Evolutionary conservation across 2,113 vertebrate genomes (phyloP), one percentile per base, ranked within the genome.

Genomic region (Globicephala melas): DNA sequence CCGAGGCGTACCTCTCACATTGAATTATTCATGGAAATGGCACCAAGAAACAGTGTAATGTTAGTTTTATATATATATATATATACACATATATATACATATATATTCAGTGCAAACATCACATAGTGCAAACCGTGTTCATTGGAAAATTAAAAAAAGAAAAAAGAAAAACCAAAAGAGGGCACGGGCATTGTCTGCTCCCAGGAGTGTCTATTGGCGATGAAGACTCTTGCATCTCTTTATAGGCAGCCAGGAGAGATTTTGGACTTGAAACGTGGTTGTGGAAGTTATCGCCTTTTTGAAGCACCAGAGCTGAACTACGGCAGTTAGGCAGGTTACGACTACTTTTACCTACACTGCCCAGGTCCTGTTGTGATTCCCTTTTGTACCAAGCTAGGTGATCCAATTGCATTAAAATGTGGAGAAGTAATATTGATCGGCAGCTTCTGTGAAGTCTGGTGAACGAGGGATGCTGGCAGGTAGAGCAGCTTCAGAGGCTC

Each of bases 11-110:
- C 53, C 55, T 95, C 89, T 97, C 85, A 36, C 2, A 55, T 68
- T 84, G 86, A 96, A 94, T 98, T 94, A 96, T 93, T 98, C 12
- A 91, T 97, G 53, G 60, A 89, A 91, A 95, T 79, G 91, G 7
- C 12, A 33, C 10, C 41, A 44, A 90, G 81, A 96, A 60, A 31
- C 60, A 67, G 31, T 68, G 44, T 67, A 74, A 31, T 89, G 74
- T 53, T 14, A 2, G 17, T 0, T 25, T 1, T 20, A 6, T 23
- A 74, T 9, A 1, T 53, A 1, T 53, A 17, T 53, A 17, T 25
- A 1, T 18, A 5, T 20, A 1, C 14, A 53, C 15, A 17, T 5
- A 53, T 53, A 6, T 33, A 4, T 25, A 77, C 6, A 1, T 26
- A 1, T 47, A 85, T 86, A 73, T 28, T 84, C 23, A 33, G 7